Evolutionary conservation across 37 sponge, comb jelly and placozoan species (phyloP).

Genomic region (Halisarca cf. caerulea): DNA sequence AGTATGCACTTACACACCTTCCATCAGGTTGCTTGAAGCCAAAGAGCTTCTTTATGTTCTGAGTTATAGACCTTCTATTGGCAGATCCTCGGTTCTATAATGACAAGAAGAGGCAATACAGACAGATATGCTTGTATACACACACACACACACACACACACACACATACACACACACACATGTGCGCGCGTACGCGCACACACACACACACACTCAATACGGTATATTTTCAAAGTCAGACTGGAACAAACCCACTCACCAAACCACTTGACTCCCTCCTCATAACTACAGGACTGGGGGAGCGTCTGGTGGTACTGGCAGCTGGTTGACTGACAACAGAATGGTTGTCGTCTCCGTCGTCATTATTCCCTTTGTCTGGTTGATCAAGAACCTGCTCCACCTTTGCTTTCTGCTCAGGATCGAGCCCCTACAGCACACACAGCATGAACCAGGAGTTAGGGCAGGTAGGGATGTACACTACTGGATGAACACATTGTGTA

Average conservation of each 20-base stretch:
- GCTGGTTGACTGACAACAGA: slow-evolving; percentile 6
- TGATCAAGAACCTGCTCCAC: slow-evolving; percentile 10
- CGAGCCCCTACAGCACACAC: slow-evolving; percentile 41
- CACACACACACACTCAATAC: too few species aligned
- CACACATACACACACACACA: background rate
- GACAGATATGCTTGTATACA: background rate
- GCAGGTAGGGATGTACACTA: too few species aligned
- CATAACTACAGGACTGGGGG: slow-evolving; percentile 4
- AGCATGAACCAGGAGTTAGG: slow-evolving; percentile 58
- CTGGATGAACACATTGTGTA: too few species aligned
- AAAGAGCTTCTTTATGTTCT: slow-evolving; percentile 26
- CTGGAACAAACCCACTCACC: background rate
- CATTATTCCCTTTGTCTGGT: background rate
- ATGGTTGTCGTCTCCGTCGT: slow-evolving; percentile 8
- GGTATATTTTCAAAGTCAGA: too few species aligned
- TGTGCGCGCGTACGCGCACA: too few species aligned
- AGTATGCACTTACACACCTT: background rate
- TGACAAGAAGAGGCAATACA: too few species aligned
- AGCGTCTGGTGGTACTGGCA: background rate
- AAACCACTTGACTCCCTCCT: background rate
- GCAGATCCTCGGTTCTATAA: background rate
- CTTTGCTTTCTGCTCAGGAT: background rate
- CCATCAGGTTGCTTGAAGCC: slow-evolving; percentile 24
- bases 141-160: slow-evolving; percentile 13
- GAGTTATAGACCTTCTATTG: background rate